Conservation (phyloP, 2,113 vertebrate species). For the Catagonus wagneri region DNA sequence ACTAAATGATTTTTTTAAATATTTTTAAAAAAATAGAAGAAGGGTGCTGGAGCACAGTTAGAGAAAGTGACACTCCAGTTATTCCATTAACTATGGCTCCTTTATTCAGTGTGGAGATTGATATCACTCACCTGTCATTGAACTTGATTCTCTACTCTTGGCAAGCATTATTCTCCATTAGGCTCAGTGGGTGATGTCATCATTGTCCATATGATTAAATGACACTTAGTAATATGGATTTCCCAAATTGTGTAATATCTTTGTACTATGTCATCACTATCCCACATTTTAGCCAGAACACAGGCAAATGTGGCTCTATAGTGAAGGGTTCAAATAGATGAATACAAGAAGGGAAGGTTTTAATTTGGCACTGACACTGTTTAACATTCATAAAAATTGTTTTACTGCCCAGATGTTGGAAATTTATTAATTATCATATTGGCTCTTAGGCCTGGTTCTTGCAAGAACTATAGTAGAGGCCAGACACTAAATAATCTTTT, state of each 20-base stretch:
- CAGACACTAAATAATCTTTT: conserved; percentile 89
- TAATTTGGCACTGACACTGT: conserved; percentile 83
- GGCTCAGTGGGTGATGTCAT: conserved; percentile 80
- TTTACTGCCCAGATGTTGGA: conserved; percentile 86
- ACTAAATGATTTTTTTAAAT: background rate
- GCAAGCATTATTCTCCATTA: conserved; percentile 80
- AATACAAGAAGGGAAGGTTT: conserved; percentile 83
- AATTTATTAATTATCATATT: conserved; percentile 87
- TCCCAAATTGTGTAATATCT: conserved; percentile 75
- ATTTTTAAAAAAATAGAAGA: background rate
- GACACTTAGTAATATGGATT: conserved; percentile 78
- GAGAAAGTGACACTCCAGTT: background rate
- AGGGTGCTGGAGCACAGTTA: background rate
- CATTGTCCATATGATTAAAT: conserved; percentile 83
- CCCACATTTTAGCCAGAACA: conserved; percentile 47
- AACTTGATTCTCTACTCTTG: conserved; percentile 81
- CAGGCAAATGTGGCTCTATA: conserved; percentile 32
- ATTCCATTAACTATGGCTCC: background rate
- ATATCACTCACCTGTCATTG: conserved; percentile 81
- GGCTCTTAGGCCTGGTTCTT: conserved; percentile 84
- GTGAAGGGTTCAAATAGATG: conserved; percentile 62
- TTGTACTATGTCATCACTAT: conserved; percentile 64
- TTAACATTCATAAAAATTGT: conserved; percentile 87
- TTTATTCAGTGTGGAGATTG: conserved; percentile 74
- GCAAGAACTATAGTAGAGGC: conserved; percentile 83